phyloP scores from a whole-genome alignment of 64 coral and sea anemone genomes.

The Orbicella faveolata region DNA sequence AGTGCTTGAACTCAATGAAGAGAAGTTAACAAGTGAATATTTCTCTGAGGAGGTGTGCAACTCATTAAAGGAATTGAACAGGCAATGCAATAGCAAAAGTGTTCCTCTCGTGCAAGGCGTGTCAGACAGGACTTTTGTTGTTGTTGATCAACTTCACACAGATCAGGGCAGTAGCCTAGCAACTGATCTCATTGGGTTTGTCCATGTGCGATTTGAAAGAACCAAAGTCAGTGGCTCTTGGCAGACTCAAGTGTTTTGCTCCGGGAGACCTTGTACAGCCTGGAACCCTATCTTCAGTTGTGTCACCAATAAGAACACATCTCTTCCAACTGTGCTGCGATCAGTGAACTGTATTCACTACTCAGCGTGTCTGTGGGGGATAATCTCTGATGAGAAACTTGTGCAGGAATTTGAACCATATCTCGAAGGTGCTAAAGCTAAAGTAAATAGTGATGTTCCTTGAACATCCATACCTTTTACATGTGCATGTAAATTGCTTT shows the following conservation, averaged over 20 bases:
- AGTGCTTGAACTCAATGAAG: constrained; percentile 52
- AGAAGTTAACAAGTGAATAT: constrained; percentile 47
- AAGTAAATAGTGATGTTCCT: constrained; percentile 14
- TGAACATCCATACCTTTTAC: not conserved
- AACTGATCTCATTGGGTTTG: constrained; percentile 73
- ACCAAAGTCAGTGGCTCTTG: constrained; percentile 33
- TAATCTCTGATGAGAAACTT: constrained; percentile 70
- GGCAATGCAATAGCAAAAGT: constrained; percentile 41
- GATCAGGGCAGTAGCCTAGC: constrained; percentile 45
- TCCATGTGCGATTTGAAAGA: constrained; percentile 90
- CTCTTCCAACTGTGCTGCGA: constrained; percentile 21
- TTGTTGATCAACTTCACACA: constrained; percentile 76
- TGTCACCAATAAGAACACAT: not conserved
- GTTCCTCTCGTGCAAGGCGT: constrained; percentile 78
- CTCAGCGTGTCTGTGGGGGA: constrained; percentile 86
- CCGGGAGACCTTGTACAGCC: constrained; percentile 73
- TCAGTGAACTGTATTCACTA: constrained; percentile 78
- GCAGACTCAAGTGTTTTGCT: constrained; percentile 81
- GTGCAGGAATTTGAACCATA: constrained; percentile 70
- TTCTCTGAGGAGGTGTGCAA: constrained; percentile 52
- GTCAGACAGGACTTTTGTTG: constrained; percentile 76
- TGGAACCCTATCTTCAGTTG: constrained; percentile 76
- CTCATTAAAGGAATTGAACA: constrained; percentile 51
- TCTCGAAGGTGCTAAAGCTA: constrained; percentile 55
- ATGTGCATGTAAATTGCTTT: no score